These are phyloP conservation scores for Standfussiana lucernea DNA, from an alignment of 2,888 invertebrate genomes.

Conservation along the genomic window DNA sequence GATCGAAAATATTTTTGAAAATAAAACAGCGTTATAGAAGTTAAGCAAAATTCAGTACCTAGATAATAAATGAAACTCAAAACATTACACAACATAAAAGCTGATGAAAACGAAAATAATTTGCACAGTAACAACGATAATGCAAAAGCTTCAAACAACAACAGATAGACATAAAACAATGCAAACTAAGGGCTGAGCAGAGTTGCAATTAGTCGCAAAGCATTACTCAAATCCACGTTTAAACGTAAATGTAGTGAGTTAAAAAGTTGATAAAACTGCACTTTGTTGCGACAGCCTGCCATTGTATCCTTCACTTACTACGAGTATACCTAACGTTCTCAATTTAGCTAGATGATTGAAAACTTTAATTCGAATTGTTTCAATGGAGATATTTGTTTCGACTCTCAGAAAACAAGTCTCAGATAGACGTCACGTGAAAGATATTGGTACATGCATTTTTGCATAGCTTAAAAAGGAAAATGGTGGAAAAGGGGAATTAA, in stretches of 20 bases:
- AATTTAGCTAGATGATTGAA: not conserved
- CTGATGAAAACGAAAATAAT: slow-evolving; percentile 20
- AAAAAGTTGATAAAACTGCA: slow-evolving; percentile 45
- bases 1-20: not conserved
- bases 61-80: not conserved
- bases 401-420: not conserved
- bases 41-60: not conserved
- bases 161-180: slow-evolving; percentile 32
- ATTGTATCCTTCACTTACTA: not conserved
- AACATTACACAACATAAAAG: slow-evolving; percentile 11
- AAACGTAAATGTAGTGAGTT: slow-evolving; percentile 36
- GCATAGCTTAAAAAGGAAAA: not conserved
- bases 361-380: not conserved
- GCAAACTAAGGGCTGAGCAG: slow-evolving; percentile 35
- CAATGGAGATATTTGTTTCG: not conserved
- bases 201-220: slow-evolving; percentile 48
- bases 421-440: not conserved
- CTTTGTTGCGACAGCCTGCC: slow-evolving; percentile 26
- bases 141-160: slow-evolving; percentile 27
- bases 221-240: slow-evolving; percentile 43
- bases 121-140: slow-evolving; percentile 31
- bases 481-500: no score
- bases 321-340: not conserved
- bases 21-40: no score
- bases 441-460: not conserved